A percentile compares a stretch with the other conserved stretches of the same genome.
Evolutionary conservation across 64 coral and sea anemone species (phyloP).

Genomic region (Montipora cactus): DNA sequence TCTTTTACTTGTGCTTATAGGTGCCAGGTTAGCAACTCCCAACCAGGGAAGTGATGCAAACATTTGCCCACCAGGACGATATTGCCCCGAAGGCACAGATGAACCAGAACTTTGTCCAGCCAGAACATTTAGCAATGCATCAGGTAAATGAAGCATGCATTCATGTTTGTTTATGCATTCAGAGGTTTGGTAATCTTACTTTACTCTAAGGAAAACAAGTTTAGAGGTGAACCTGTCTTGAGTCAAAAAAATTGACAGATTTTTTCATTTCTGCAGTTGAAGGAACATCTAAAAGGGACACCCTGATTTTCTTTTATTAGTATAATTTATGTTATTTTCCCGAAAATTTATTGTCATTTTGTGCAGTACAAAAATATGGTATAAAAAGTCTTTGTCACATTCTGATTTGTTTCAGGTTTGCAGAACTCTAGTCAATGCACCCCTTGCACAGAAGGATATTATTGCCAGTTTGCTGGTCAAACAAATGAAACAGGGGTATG

Average conservation of each 20-base stretch:
- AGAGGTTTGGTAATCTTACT: too few relatives aligned
- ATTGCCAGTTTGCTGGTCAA: conserved; percentile 76
- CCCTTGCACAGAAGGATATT: conserved; percentile 85
- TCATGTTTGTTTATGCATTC: background rate
- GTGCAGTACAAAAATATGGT: too few relatives aligned
- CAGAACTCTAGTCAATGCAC: conserved; percentile 87
- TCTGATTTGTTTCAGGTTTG: conserved; percentile 55
- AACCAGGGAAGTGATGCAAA: conserved; percentile 86
- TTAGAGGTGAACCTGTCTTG: too few relatives aligned
- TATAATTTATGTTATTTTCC: too few relatives aligned
- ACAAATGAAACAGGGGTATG: conserved; percentile 86
- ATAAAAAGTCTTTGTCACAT: too few relatives aligned
- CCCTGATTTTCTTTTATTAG: too few relatives aligned
- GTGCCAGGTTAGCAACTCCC: conserved; percentile 88
- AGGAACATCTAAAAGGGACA: too few relatives aligned
- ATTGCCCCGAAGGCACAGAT: conserved; percentile 78
- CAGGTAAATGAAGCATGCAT: conserved; percentile 48
- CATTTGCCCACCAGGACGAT: conserved; percentile 79
- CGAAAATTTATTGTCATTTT: too few relatives aligned
- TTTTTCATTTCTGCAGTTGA: too few relatives aligned
- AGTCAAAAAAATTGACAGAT: too few relatives aligned
- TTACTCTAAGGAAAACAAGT: too few relatives aligned
- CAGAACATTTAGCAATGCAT: conserved; percentile 89
- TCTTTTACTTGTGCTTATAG: conserved; percentile 25
- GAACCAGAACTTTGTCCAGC: conserved; percentile 79